These are phyloP conservation scores for Neosilurus mollespiculum DNA, from an alignment of 2,797 vertebrate genomes.

Conservation along the genomic window DNA sequence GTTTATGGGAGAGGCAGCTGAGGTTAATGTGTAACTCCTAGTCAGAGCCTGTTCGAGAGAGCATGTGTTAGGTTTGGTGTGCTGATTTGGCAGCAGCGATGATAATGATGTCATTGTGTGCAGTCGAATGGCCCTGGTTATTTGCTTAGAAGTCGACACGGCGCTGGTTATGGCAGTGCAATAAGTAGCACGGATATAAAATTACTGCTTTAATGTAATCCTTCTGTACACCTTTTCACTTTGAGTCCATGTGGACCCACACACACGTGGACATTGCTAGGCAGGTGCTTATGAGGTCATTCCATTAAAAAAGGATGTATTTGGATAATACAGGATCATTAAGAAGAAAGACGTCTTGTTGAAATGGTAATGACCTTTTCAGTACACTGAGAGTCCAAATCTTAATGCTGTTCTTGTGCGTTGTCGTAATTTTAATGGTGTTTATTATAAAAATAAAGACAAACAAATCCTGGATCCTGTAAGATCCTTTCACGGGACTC, in stretches of 20 bases:
- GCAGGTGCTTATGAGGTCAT: too few species aligned
- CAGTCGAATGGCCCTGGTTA: not conserved
- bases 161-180: not conserved
- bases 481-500: not conserved
- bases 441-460: not conserved
- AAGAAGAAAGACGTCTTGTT: not conserved
- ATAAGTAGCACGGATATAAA: not conserved
- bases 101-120: conserved; percentile 9
- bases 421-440: not conserved
- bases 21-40: conserved; percentile 48
- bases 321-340: not conserved
- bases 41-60: not conserved
- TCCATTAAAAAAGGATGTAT: not conserved
- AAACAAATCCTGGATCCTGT: not conserved
- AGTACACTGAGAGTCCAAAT: not conserved
- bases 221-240: not conserved
- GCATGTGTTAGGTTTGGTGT: conserved; percentile 4
- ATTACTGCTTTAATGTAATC: not conserved
- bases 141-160: not conserved
- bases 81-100: not conserved
- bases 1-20: conserved; percentile 11
- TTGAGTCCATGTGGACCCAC: not conserved
- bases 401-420: not conserved
- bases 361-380: not conserved
- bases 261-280: too few species aligned